phyloP scores from a whole-genome alignment of 2,113 vertebrate species.

The Corythornis cristatus region DNA sequence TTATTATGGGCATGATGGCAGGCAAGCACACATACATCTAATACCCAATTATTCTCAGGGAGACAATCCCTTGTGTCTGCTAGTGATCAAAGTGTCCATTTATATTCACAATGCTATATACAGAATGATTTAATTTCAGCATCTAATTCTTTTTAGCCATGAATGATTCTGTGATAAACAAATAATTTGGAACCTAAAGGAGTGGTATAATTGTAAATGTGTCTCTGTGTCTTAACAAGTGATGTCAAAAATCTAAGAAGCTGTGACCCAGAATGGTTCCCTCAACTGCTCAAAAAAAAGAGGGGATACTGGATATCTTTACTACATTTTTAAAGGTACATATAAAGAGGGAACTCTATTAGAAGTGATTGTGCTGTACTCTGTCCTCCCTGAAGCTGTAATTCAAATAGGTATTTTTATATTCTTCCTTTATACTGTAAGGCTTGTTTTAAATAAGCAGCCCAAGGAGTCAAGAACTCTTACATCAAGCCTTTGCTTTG shows the following conservation, averaged over 20 bases:
- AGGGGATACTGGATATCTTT: neutral
- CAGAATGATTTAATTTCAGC: neutral
- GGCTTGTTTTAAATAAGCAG: neutral
- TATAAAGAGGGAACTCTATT: neutral
- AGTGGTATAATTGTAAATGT: neutral
- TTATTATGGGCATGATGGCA: neutral
- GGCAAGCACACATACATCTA: neutral
- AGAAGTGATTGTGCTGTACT: neutral
- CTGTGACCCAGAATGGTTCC: neutral
- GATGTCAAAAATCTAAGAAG: neutral
- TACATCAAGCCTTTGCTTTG: neutral
- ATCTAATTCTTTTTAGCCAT: neutral
- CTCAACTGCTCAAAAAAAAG: neutral
- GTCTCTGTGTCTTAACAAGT: neutral
- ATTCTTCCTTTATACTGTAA: neutral
- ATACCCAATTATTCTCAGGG: conserved; percentile 2
- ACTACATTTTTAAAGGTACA: neutral
- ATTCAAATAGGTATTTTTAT: neutral
- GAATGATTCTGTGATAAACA: neutral
- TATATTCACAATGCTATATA: neutral
- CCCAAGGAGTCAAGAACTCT: neutral
- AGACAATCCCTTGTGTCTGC: neutral
- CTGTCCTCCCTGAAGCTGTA: neutral
- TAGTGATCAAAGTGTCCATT: neutral
- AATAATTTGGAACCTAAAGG: neutral